Percentiles rank a stretch among this genome's conserved stretches.
Evolutionary conservation across 2,113 vertebrate genomes (phyloP).

Genomic region (Sorex araneus): DNA sequence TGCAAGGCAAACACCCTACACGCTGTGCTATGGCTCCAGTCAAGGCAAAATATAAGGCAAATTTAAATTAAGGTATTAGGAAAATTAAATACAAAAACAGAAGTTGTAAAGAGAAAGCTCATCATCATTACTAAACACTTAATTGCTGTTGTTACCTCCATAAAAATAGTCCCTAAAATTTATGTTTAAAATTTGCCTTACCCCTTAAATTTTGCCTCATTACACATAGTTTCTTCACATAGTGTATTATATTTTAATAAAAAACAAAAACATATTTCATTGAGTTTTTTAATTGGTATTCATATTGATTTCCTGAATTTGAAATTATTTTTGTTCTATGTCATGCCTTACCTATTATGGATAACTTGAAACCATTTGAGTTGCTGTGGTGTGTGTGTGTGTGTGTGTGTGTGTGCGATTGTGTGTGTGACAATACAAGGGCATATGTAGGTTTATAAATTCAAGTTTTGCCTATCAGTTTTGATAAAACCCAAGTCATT

Average conservation of each 20-base stretch:
- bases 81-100: not conserved
- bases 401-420: not conserved
- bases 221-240: not conserved
- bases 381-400: no score
- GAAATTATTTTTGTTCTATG: constrained; percentile 38
- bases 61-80: constrained; percentile 24
- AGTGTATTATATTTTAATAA: not conserved
- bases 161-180: not conserved
- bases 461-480: not conserved
- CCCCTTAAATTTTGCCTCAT: not conserved
- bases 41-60: not conserved
- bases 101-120: constrained; percentile 19
- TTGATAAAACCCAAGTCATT: not conserved
- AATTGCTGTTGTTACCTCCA: not conserved
- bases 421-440: not conserved
- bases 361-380: not conserved
- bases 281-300: not conserved
- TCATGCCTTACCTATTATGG: constrained; percentile 1
- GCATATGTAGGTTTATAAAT: constrained; percentile 1
- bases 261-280: not conserved
- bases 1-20: no score
- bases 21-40: no score
- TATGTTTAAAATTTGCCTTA: not conserved
- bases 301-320: constrained; percentile 28
- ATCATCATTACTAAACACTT: not conserved